Evolutionary conservation across 2,888 invertebrate genomes (phyloP).

Genomic region (Sinhomidia bicolor): DNA sequence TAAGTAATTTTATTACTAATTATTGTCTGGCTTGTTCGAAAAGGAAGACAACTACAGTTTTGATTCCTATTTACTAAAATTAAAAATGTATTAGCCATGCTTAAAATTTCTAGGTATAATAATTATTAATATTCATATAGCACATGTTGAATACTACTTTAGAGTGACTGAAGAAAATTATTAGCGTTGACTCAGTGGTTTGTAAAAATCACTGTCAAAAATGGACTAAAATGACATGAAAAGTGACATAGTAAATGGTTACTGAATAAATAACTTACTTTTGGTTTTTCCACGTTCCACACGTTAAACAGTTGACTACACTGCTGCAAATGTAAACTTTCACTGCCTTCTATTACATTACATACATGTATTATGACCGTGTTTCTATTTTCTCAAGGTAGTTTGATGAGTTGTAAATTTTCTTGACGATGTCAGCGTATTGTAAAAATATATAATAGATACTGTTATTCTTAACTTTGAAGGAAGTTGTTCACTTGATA

Average conservation of each 20-base stretch:
- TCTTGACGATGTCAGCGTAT: not conserved
- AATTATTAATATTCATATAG: too few species aligned
- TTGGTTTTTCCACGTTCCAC: not conserved
- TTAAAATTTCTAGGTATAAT: not conserved
- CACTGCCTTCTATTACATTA: not conserved
- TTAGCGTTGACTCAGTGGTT: not conserved
- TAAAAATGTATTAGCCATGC: not conserved
- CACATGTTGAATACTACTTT: not conserved
- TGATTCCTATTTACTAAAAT: slow-evolving; percentile 5
- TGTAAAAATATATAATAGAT: not conserved
- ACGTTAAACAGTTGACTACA: not conserved
- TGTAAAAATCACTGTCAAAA: not conserved
- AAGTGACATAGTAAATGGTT: too few species aligned
- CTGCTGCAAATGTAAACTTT: not conserved
- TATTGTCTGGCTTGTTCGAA: not conserved
- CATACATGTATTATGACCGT: too few species aligned
- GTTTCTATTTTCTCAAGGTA: too few species aligned
- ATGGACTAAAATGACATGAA: not conserved
- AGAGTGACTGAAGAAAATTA: not conserved
- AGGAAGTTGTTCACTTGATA: too few species aligned
- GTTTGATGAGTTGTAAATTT: too few species aligned
- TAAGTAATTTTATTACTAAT: too few species aligned
- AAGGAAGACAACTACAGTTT: slow-evolving; percentile 8
- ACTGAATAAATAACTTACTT: too few species aligned
- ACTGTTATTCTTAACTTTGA: too few species aligned